Evolutionary conservation across 1,140 invertebrate genomes (phyloP), one percentile per base, ranked within the genome.

Genomic region (Eueides isabella): DNA sequence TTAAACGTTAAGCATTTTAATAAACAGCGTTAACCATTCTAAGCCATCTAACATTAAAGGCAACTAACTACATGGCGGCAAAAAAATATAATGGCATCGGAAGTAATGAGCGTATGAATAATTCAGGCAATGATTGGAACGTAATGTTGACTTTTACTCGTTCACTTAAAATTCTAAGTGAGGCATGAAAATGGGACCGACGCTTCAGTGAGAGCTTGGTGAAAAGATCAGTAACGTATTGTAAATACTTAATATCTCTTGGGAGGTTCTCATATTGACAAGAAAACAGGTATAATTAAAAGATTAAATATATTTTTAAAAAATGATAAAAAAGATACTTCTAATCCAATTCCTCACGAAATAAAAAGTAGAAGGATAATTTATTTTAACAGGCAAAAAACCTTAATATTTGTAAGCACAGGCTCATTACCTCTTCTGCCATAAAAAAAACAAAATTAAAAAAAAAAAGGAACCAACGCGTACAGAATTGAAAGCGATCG

Each of bases 401-500:
- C 41, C 41, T 44, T 2, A 44, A 44, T 29, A 16, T 64, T 61
- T 23, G 62, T n/a, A 14, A 23, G 30, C 70, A 67, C 16, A 48
- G n/a, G 35, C 68, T 67, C 70, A 61, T 71, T 55, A 55, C 48
- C 2, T 23, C 48, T 9, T 1, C 2, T 26, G 23, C n/a, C 48
- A 26, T 11, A 26, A 12, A 26, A 19, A 23, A 55, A 55, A 23
- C 2, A 48, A 16, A 48, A 76, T 67, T 72, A 67, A 71, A 70
- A 80, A 73, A 78, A 82, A 78, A 76, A 75, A 75, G 84, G 79
- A 81, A 80, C 85, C 86, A 84, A 71, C 74, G 79, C 87, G 75
- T 89, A 90, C 89, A 87, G 89, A 81, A 74, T 85, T 86, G 81
- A 90, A 90, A 87, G 90, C 85, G 83, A 83, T 75, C 61, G 81